Conservation (phyloP, 2,797 vertebrate genomes). For the Alcedo quadribrachys region DNA sequence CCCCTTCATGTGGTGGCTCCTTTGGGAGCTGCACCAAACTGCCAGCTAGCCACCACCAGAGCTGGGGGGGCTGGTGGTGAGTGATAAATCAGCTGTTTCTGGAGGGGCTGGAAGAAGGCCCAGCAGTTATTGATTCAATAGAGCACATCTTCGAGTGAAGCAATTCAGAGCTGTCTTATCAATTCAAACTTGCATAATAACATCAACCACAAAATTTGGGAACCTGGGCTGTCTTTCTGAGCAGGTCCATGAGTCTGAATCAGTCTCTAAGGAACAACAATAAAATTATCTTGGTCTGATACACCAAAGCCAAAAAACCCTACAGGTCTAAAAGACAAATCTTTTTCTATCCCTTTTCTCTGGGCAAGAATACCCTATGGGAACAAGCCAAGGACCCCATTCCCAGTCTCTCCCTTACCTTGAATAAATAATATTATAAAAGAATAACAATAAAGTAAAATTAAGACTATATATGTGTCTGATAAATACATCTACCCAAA, state of each 20-base stretch:
- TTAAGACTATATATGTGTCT: neutral
- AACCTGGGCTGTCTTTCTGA: neutral
- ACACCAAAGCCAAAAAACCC: neutral
- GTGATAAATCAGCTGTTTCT: neutral
- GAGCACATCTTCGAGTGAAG: neutral
- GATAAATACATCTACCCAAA: no score
- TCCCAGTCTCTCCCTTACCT: neutral
- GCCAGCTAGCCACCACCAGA: neutral
- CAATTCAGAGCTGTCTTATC: slow-evolving; percentile 25
- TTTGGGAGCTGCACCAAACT: neutral
- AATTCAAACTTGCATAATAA: neutral
- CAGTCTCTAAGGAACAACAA: neutral
- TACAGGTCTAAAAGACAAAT: neutral
- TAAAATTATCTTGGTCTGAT: neutral
- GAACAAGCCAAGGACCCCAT: neutral
- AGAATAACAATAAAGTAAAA: neutral
- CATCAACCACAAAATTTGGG: neutral
- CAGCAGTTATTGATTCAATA: slow-evolving; percentile 17
- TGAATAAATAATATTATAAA: neutral
- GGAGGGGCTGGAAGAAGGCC: neutral
- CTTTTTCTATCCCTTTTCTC: neutral
- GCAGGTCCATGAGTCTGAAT: slow-evolving; percentile 2
- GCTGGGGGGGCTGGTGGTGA: neutral
- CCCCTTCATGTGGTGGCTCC: neutral
- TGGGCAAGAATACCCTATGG: neutral